phyloP scores from a whole-genome alignment of 1,140 invertebrate species.

The Saccostrea glomerata region DNA sequence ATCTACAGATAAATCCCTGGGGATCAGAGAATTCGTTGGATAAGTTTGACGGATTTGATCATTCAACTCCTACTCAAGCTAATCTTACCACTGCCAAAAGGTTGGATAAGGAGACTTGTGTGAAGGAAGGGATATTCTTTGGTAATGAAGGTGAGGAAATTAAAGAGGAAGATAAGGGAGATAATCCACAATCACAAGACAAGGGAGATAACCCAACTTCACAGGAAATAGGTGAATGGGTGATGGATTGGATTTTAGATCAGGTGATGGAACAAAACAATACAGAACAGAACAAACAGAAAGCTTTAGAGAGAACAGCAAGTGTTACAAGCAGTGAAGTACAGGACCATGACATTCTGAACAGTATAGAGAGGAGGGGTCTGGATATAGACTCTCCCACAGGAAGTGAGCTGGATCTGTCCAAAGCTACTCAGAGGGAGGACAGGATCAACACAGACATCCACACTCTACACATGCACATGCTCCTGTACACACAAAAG shows the following conservation, averaged over 20 bases:
- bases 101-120: slow-evolving; percentile 74
- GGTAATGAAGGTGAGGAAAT: slow-evolving; percentile 63
- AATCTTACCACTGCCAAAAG: slow-evolving; percentile 68
- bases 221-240: slow-evolving; percentile 80
- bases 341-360: slow-evolving; percentile 70
- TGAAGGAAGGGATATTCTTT: slow-evolving; percentile 77
- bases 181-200: slow-evolving; percentile 46
- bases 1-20: slow-evolving; percentile 77
- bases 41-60: slow-evolving; percentile 70
- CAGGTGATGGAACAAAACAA: slow-evolving; percentile 69
- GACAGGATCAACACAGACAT: slow-evolving; percentile 79
- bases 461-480: slow-evolving; percentile 90
- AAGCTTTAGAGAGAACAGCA: slow-evolving; percentile 52
- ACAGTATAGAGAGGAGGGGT: slow-evolving; percentile 64
- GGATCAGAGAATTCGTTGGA: slow-evolving; percentile 76
- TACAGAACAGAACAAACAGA: background rate
- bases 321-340: slow-evolving; percentile 62
- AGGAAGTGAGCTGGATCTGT: slow-evolving; percentile 68
- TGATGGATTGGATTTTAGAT: slow-evolving; percentile 82
- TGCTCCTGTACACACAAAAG: slow-evolving; percentile 89
- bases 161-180: slow-evolving; percentile 55
- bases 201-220: slow-evolving; percentile 47
- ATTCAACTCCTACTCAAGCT: slow-evolving; percentile 54
- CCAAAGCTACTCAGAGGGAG: slow-evolving; percentile 59
- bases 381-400: slow-evolving; percentile 70